These are phyloP conservation scores for Pristiophorus japonicus DNA, from an alignment of 2,113 vertebrate genomes.

Conservation along the genomic window DNA sequence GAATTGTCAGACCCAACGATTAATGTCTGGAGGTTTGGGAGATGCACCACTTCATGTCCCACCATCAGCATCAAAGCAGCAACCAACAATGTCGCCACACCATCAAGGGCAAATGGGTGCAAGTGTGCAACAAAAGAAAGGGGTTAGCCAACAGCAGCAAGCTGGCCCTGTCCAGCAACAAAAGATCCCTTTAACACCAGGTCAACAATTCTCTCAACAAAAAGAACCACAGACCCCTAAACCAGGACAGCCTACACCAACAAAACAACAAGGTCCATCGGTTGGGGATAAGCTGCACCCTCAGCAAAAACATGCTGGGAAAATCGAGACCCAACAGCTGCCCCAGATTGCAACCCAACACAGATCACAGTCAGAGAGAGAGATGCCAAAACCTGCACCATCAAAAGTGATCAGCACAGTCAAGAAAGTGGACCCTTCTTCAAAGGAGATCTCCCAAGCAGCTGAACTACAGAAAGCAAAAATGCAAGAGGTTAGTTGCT, in stretches of 20 bases:
- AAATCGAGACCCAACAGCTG: conserved; percentile 53
- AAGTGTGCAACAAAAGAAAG: conserved; percentile 51
- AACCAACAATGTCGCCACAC: conserved; percentile 61
- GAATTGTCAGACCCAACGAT: conserved; percentile 96
- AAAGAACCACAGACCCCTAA: conserved; percentile 39
- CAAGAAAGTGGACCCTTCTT: conserved; percentile 51
- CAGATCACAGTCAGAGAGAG: conserved; percentile 50
- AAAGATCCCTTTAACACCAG: conserved; percentile 55
- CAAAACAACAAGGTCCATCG: conserved; percentile 62
- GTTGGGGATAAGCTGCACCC: conserved; percentile 56
- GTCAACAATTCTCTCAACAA: conserved; percentile 47
- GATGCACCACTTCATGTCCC: conserved; percentile 65
- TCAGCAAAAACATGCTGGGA: conserved; percentile 52
- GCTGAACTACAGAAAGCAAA: conserved; percentile 66
- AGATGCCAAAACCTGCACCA: conserved; percentile 38
- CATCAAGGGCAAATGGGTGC: conserved; percentile 50
- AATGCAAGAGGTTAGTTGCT: conserved; percentile 80
- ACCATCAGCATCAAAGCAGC: conserved; percentile 68
- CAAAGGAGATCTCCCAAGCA: conserved; percentile 62
- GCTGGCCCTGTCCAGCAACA: conserved; percentile 45
- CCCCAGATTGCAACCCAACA: conserved; percentile 46
- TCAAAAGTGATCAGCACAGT: conserved; percentile 50
- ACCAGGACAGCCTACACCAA: conserved; percentile 61
- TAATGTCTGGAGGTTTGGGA: conserved; percentile 84
- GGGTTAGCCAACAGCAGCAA: conserved; percentile 48